These are phyloP conservation scores for Hybos culiciformis DNA, from an alignment of 2,888 invertebrate genomes.

Conservation along the genomic window DNA sequence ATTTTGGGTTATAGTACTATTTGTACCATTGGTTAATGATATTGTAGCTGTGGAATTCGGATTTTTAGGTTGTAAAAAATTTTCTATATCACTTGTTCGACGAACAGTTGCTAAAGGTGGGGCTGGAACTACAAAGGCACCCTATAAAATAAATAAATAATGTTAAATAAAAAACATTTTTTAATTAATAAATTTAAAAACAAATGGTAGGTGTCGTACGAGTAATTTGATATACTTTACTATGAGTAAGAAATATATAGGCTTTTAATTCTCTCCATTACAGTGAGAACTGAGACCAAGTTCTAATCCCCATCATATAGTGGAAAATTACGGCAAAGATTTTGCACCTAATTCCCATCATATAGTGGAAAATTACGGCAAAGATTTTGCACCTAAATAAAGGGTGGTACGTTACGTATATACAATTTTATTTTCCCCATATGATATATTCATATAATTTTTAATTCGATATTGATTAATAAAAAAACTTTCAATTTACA, in stretches of 20 bases:
- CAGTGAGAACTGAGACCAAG: no score
- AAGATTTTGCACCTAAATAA: no score
- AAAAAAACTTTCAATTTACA: background rate
- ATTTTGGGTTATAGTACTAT: conserved; percentile 25
- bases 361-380: no score
- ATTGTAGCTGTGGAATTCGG: conserved; percentile 30
- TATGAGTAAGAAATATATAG: no score
- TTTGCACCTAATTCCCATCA: no score
- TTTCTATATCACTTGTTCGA: conserved; percentile 32
- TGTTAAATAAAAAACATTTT: background rate
- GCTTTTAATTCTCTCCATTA: no score
- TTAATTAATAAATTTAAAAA: background rate
- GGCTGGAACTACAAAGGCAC: conserved; percentile 36
- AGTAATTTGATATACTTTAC: no score
- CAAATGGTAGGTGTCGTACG: no score
- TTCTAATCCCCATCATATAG: no score
- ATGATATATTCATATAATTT: background rate
- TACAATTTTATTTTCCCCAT: no score
- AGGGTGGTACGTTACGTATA: no score
- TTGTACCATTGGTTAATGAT: conserved; percentile 30
- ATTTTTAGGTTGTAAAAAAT: conserved; percentile 30
- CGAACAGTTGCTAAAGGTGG: conserved; percentile 30
- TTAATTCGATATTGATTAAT: background rate
- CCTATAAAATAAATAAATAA: conserved; percentile 19
- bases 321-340: no score